These are phyloP conservation scores for Morinoia aosen DNA, from an alignment of 2,888 invertebrate species.

Conservation along the genomic window DNA sequence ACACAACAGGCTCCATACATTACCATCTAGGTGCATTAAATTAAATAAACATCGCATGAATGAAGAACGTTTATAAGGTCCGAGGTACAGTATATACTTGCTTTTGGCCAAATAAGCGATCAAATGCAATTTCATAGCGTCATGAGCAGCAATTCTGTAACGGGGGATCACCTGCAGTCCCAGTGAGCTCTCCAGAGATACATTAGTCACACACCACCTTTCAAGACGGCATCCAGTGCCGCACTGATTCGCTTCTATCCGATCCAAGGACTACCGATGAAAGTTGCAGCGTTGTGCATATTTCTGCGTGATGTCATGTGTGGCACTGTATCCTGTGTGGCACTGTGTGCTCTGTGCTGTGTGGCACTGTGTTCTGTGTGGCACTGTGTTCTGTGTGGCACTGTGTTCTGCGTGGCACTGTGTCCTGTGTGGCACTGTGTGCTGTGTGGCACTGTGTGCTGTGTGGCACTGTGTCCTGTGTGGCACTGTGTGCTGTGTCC, in stretches of 20 bases:
- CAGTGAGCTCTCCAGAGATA: background rate
- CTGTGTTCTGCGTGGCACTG: background rate
- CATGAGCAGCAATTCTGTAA: background rate
- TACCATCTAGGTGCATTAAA: background rate
- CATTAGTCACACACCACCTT: background rate
- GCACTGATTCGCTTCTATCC: background rate
- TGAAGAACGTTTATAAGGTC: background rate
- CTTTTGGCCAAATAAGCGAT: too few relatives aligned
- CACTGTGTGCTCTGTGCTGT: background rate
- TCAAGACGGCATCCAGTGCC: constrained; percentile 8
- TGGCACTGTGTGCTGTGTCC: background rate
- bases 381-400: background rate
- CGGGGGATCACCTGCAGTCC: background rate
- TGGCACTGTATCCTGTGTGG: background rate
- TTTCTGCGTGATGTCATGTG: background rate
- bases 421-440: background rate
- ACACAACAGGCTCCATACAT: background rate
- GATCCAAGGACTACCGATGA: background rate
- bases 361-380: too few relatives aligned
- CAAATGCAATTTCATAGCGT: background rate
- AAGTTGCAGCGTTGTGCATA: background rate
- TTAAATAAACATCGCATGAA: background rate
- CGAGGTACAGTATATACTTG: background rate
- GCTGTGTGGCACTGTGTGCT: background rate
- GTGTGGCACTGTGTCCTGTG: background rate